Conservation (phyloP, 1,140 invertebrate genomes). For the Mamestra configurata region DNA sequence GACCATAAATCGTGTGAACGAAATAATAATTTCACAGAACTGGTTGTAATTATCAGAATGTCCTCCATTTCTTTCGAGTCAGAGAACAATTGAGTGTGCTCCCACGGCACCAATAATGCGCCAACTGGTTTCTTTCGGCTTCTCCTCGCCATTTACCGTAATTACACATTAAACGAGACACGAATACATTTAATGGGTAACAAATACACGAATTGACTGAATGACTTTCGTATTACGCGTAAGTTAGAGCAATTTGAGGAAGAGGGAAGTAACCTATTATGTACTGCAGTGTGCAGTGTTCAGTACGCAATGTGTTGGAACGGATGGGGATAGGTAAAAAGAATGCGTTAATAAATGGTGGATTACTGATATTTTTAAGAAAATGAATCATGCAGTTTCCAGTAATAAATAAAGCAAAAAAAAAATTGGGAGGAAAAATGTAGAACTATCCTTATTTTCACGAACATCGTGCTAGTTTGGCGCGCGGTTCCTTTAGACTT, state of each 20-base stretch:
- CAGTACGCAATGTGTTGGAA: not conserved
- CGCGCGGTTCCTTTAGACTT: too few species aligned
- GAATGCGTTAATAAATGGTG: not conserved
- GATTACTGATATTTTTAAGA: not conserved
- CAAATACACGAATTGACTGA: slow-evolving; percentile 9
- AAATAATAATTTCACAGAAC: slow-evolving; percentile 12
- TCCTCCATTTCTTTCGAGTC: slow-evolving; percentile 53
- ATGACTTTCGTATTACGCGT: slow-evolving; percentile 9
- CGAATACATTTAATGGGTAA: slow-evolving; percentile 22
- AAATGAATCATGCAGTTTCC: too few species aligned
- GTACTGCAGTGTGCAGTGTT: not conserved
- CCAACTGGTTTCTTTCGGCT: slow-evolving; percentile 36
- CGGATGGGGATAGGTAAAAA: not conserved
- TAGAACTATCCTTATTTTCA: too few species aligned
- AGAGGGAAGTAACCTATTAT: slow-evolving; percentile 10
- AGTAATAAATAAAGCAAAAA: too few species aligned
- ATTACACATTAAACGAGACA: slow-evolving; percentile 1
- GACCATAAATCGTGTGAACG: slow-evolving; percentile 16
- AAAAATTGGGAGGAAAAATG: too few species aligned
- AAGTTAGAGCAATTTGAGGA: slow-evolving; percentile 28
- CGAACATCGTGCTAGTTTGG: too few species aligned
- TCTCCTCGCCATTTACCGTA: slow-evolving; percentile 35
- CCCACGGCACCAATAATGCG: slow-evolving; percentile 53
- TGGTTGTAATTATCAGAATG: slow-evolving; percentile 6
- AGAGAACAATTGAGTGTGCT: slow-evolving; percentile 46